Conservation (phyloP, 2,797 vertebrate species). For the Sebastes hopkinsi region DNA sequence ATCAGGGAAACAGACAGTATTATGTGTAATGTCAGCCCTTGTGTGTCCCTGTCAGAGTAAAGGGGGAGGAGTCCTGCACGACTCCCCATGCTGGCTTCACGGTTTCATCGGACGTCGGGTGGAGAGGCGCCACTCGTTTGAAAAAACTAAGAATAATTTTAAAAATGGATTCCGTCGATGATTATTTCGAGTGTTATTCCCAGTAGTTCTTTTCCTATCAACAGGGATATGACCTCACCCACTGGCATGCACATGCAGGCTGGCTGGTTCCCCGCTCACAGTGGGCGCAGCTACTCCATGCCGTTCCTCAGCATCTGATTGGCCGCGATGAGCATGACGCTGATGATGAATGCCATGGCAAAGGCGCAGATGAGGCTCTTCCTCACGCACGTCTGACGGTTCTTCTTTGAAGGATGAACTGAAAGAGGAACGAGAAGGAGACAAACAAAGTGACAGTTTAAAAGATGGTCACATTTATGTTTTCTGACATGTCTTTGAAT, state of each 20-base stretch:
- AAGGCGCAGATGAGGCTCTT: constrained; percentile 99
- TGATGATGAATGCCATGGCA: constrained; percentile 99
- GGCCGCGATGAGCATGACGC: constrained; percentile 98
- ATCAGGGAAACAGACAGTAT: constrained; percentile 87
- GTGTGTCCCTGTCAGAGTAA: constrained; percentile 92
- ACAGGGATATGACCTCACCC: constrained; percentile 81
- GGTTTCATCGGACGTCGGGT: constrained; percentile 68
- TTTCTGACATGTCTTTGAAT: not conserved
- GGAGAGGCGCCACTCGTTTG: constrained; percentile 24
- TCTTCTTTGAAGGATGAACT: constrained; percentile 87
- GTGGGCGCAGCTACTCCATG: constrained; percentile 92
- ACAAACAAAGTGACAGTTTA: not conserved
- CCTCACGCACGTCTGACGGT: constrained; percentile 94
- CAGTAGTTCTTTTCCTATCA: constrained; percentile 50
- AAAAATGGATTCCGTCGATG: constrained; percentile 41
- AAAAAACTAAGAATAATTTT: constrained; percentile 8
- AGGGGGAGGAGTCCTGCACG: constrained; percentile 79
- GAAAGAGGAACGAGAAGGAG: constrained; percentile 19
- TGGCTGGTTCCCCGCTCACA: constrained; percentile 73
- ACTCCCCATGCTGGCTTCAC: constrained; percentile 84
- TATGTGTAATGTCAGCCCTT: constrained; percentile 95
- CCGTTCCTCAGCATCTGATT: constrained; percentile 99
- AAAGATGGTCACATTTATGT: not conserved
- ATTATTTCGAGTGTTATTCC: constrained; percentile 28
- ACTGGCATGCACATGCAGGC: constrained; percentile 88